A percentile compares a stretch with the other conserved stretches of the same genome.
Conservation (phyloP, 2,888 invertebrate species). For the Stenodema calcarata region DNA sequence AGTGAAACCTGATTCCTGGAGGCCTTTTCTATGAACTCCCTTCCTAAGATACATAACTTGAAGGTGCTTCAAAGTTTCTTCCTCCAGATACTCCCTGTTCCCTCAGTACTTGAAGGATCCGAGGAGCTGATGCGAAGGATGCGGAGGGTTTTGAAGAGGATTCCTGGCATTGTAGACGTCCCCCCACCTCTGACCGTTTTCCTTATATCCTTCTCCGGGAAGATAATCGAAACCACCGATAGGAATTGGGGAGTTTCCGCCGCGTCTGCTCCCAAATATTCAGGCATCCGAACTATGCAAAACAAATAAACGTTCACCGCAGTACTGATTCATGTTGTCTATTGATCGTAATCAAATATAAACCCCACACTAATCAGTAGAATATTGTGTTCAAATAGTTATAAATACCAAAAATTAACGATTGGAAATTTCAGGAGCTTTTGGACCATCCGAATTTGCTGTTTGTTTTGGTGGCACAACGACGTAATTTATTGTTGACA, state of each 20-base stretch:
- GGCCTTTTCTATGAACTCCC: not conserved
- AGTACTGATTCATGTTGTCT: not conserved
- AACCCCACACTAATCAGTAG: not conserved
- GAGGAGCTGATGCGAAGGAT: not conserved
- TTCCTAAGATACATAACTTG: not conserved
- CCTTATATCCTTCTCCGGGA: not conserved
- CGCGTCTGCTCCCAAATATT: not conserved
- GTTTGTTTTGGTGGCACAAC: no score
- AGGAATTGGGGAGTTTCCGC: not conserved
- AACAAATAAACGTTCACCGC: slow-evolving; percentile 5
- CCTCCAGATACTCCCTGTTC: not conserved
- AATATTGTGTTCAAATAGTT: no score
- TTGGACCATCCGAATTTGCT: no score
- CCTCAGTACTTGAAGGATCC: not conserved
- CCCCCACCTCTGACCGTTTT: not conserved
- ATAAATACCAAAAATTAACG: no score
- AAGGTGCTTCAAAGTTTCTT: not conserved
- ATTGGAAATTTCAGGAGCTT: no score
- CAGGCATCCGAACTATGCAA: slow-evolving; percentile 12
- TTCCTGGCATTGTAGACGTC: not conserved
- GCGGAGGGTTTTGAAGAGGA: slow-evolving; percentile 6
- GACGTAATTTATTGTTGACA: no score
- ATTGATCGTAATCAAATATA: not conserved
- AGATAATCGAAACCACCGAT: slow-evolving; percentile 32
- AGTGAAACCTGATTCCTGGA: not conserved